Conservation (phyloP, 2,888 invertebrate species). For the Alcis repandata region DNA sequence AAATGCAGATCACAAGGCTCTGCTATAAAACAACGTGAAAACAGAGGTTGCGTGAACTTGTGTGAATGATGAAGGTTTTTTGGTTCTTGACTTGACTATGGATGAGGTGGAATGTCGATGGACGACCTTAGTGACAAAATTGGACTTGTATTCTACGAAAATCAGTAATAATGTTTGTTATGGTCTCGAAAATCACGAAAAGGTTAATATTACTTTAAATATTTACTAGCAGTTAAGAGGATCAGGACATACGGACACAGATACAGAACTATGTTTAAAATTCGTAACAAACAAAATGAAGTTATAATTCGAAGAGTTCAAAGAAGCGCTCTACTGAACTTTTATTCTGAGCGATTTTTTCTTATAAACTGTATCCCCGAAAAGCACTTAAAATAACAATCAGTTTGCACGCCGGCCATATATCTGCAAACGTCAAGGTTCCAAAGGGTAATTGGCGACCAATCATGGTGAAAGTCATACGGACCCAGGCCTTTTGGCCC, state of each 20-base stretch:
- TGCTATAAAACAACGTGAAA: slow-evolving; percentile 14
- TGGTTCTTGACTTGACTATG: slow-evolving; percentile 1
- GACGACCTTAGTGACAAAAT: slow-evolving; percentile 4
- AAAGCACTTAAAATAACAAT: slow-evolving; percentile 39
- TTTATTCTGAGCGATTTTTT: neutral
- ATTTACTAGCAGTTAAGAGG: neutral
- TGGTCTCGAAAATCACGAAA: neutral
- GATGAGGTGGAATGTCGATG: slow-evolving; percentile 15
- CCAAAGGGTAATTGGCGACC: slow-evolving; percentile 67
- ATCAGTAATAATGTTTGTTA: neutral
- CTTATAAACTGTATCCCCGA: slow-evolving; percentile 17
- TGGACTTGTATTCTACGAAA: neutral
- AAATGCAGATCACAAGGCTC: slow-evolving; percentile 29
- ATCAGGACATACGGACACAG: neutral
- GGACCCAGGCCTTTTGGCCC: slow-evolving; percentile 51
- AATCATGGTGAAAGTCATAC: slow-evolving; percentile 73
- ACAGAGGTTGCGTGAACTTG: slow-evolving; percentile 15
- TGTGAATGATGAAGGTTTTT: slow-evolving; percentile 17
- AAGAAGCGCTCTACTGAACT: slow-evolving; percentile 22
- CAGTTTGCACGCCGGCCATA: slow-evolving; percentile 51
- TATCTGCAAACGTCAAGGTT: slow-evolving; percentile 56
- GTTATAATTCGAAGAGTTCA: neutral
- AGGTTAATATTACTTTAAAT: neutral
- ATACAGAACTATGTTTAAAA: neutral
- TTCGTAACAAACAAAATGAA: neutral